A percentile compares a stretch with the other conserved stretches of the same genome.
phyloP scores from a whole-genome alignment of 2,113 vertebrate species.

The Lanius ludovicianus region DNA sequence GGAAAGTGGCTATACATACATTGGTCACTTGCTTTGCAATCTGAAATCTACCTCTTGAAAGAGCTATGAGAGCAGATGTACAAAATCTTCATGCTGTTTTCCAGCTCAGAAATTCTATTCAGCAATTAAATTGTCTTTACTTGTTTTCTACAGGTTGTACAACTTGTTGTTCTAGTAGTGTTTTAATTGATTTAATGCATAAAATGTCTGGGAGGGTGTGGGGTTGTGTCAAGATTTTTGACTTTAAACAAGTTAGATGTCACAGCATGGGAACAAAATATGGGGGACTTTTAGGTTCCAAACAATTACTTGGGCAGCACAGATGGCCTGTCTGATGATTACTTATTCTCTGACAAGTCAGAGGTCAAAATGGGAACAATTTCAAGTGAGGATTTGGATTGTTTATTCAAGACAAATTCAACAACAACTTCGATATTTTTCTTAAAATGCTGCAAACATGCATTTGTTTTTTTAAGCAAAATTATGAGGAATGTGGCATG shows the following conservation, averaged over 20 bases:
- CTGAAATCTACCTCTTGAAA: constrained; percentile 25
- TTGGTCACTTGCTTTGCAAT: constrained; percentile 27
- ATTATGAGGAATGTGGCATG: not conserved
- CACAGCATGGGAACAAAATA: not conserved
- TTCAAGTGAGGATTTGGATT: not conserved
- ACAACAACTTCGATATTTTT: not conserved
- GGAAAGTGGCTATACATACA: not conserved
- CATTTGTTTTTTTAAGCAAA: not conserved
- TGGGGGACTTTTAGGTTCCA: not conserved
- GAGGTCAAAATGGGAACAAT: not conserved
- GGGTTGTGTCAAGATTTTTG: not conserved
- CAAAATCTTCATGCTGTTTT: constrained; percentile 12
- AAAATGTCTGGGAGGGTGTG: not conserved
- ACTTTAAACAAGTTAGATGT: not conserved
- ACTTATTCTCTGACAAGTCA: not conserved
- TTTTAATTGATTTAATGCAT: constrained; percentile 25
- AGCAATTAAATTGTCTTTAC: constrained; percentile 23
- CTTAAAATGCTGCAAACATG: not conserved
- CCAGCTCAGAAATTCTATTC: constrained; percentile 10
- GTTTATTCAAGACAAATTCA: not conserved
- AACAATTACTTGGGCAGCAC: not conserved
- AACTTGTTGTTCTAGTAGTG: not conserved
- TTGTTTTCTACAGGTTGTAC: not conserved
- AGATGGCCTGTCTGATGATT: not conserved
- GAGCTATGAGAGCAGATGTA: not conserved